Conservation (phyloP, 2,113 vertebrate species). For the Semicossyphus pulcher region DNA sequence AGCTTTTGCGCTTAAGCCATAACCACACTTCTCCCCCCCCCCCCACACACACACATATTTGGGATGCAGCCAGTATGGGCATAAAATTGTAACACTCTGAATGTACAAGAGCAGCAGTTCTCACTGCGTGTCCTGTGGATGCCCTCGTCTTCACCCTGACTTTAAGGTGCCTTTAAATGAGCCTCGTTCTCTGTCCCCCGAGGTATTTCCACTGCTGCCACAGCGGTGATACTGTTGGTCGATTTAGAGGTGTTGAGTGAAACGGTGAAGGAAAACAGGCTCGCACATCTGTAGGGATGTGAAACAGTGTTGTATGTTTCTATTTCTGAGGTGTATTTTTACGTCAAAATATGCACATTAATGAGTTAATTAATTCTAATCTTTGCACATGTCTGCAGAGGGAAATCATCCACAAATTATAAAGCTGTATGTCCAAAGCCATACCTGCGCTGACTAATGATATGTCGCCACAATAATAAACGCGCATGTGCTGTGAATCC, state of each 20-base stretch:
- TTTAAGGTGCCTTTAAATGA: constrained; percentile 66
- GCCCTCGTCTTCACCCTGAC: constrained; percentile 55
- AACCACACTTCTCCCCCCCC: constrained; percentile 24
- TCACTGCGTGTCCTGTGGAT: constrained; percentile 57
- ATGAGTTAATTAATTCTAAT: neutral
- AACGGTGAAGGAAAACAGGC: constrained; percentile 28
- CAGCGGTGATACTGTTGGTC: constrained; percentile 32
- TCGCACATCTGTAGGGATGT: constrained; percentile 28
- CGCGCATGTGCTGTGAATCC: constrained; percentile 12
- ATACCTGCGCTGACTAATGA: constrained; percentile 8
- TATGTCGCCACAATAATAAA: constrained; percentile 1
- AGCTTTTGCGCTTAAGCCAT: constrained; percentile 42
- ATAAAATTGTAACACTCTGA: constrained; percentile 51
- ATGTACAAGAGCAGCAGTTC: constrained; percentile 53
- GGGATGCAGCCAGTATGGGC: constrained; percentile 39
- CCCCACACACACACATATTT: constrained; percentile 18
- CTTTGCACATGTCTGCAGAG: neutral
- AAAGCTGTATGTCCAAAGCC: neutral
- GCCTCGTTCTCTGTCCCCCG: constrained; percentile 40
- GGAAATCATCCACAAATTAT: too few species aligned
- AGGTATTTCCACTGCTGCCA: constrained; percentile 51
- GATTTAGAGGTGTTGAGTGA: constrained; percentile 37
- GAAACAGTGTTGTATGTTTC: neutral
- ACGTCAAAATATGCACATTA: constrained; percentile 5
- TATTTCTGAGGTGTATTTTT: constrained; percentile 10